Evolutionary conservation across 2,113 vertebrate species (phyloP), one percentile per base, ranked within the genome.

Genomic region (Xiphophorus maculatus): DNA sequence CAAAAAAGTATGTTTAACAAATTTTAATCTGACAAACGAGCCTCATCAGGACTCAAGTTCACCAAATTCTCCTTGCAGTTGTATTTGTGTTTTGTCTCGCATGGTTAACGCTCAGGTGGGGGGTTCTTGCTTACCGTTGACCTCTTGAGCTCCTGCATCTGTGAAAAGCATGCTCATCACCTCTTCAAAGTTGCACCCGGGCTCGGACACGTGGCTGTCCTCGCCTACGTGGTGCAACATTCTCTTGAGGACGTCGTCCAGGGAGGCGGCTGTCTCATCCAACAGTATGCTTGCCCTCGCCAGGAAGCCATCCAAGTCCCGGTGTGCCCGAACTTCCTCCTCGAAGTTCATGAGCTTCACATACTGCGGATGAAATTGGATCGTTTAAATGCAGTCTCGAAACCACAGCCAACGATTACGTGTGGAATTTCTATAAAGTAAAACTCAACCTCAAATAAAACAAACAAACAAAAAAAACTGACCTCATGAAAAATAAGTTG

Each of bases 341-440:
- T 96, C 95, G 29, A 99, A 99, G 92, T 99, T 97, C 96, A 98
- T 99, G 93, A 99, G 94, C 90, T 98, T 99, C 93, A 99, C 94
- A 84, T 98, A 99, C 98, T 99, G 92, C 0, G 28, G 30, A 73
- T n/a, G 40, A 63, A 3, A 40, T 12, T 0, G 12, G 27, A 30
- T 12, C 8, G 3, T 17, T 25, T 71, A 3, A 75, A 54, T 12
- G 15, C 11, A 0, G 5, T 19, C 44, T 54, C n/a, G 10, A 54
- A 54, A n/a, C 51, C 51, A n/a, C 19, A 2, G 19, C 4, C 40
- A 42, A 5, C 4, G 13, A 42, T 42, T 19, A 19, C 1, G 44
- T 48, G 44, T 48, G 4, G 17, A 17, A 7, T 44, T 44, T 44
- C 4, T 44, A 15, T 15, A 44, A 17, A 44, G 42, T 17, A 48